These are phyloP conservation scores for Heliconius aoede DNA, from an alignment of 2,888 invertebrate species.

Conservation along the genomic window DNA sequence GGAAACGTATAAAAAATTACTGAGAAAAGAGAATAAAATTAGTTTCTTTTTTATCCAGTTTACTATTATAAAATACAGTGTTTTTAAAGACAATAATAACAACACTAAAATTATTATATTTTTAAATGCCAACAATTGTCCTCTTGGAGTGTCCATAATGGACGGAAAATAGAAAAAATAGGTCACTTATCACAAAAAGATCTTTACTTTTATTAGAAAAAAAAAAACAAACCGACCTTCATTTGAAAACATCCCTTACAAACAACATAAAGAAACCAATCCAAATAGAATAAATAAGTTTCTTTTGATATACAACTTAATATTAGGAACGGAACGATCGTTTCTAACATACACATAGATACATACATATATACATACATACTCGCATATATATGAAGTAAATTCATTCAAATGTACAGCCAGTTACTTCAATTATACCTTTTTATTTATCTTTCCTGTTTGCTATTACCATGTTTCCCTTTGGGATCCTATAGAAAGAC, in stretches of 20 bases:
- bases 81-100: too few species aligned
- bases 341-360: not conserved
- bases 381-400: conserved; percentile 9
- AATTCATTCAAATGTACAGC: conserved; percentile 15
- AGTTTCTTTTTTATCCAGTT: too few species aligned
- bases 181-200: not conserved
- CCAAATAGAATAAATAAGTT: conserved; percentile 7
- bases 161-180: not conserved
- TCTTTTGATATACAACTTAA: conserved; percentile 18
- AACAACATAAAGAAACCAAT: not conserved
- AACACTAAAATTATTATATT: too few species aligned
- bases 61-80: too few species aligned
- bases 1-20: too few species aligned
- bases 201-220: not conserved
- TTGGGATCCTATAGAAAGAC: conserved; percentile 1
- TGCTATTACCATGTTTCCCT: conserved; percentile 8
- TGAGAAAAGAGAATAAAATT: too few species aligned
- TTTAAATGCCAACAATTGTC: too few species aligned
- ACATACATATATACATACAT: not conserved
- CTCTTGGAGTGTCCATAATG: not conserved
- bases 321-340: not conserved
- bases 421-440: conserved; percentile 19
- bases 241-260: not conserved
- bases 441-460: conserved; percentile 17
- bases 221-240: not conserved